Evolutionary conservation across 2,888 invertebrate genomes (phyloP).

Genomic region (Acanthosepion lycidas): DNA sequence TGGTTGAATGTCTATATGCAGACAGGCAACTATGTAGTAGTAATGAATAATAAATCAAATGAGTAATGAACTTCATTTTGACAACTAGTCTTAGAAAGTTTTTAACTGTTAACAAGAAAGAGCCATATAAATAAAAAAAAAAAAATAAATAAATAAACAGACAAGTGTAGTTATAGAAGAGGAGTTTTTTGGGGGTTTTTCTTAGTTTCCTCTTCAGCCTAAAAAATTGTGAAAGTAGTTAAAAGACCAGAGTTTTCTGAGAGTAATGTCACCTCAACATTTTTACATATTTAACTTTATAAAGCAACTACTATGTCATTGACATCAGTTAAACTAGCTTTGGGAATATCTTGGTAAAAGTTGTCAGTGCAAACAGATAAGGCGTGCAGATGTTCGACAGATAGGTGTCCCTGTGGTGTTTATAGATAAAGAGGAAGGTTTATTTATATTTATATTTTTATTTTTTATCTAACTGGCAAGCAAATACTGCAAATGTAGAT

Average conservation of each 20-base stretch:
- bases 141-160: background rate
- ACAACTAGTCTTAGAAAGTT: background rate
- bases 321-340: background rate
- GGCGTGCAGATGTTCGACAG: background rate
- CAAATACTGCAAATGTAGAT: background rate
- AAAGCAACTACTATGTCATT: background rate
- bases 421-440: background rate
- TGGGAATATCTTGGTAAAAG: background rate
- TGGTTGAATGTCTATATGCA: background rate
- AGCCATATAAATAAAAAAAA: too few relatives aligned
- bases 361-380: constrained; percentile 20
- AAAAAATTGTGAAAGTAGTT: background rate
- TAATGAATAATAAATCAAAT: background rate
- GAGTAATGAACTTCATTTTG: background rate
- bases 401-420: background rate
- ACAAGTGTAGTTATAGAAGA: background rate
- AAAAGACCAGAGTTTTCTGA: background rate
- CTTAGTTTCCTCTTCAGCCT: background rate
- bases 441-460: background rate
- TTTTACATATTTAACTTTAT: background rate
- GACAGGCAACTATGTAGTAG: constrained; percentile 18
- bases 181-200: background rate
- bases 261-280: background rate
- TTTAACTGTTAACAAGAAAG: background rate
- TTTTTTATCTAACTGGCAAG: background rate